Evolutionary conservation across 2,113 vertebrate genomes (phyloP).

Genomic region (Morone saxatilis): DNA sequence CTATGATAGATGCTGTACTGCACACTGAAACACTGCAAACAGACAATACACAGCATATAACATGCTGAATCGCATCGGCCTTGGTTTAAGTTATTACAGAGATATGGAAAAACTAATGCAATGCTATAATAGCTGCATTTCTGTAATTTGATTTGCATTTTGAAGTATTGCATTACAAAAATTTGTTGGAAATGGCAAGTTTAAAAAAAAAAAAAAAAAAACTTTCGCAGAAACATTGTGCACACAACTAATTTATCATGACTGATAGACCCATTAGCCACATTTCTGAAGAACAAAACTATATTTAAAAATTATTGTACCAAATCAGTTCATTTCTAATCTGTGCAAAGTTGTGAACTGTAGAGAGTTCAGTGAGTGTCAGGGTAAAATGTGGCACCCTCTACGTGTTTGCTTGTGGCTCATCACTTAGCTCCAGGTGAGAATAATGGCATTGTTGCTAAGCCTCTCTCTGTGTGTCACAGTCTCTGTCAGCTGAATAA

Average conservation of each 20-base stretch:
- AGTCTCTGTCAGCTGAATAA: constrained; percentile 74
- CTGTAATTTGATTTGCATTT: too few species aligned
- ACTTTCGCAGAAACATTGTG: background rate
- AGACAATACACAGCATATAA: too few species aligned
- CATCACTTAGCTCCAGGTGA: constrained; percentile 68
- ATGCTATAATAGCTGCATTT: background rate
- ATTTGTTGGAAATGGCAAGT: too few species aligned
- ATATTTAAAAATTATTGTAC: too few species aligned
- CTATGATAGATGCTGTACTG: background rate
- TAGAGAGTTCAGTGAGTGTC: constrained; percentile 5
- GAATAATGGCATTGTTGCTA: constrained; percentile 61
- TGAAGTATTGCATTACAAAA: too few species aligned
- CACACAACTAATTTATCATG: background rate
- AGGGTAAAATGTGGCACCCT: background rate
- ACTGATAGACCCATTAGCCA: background rate
- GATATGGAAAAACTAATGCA: background rate
- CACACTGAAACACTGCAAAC: too few species aligned
- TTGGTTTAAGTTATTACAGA: too few species aligned
- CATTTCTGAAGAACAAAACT: too few species aligned
- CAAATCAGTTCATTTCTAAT: background rate
- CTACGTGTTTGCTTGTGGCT: constrained; percentile 3
- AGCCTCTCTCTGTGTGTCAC: constrained; percentile 52
- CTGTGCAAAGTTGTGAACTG: background rate
- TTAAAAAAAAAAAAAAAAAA: too few species aligned
- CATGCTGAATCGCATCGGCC: too few species aligned